phyloP scores from a whole-genome alignment of 2,797 vertebrate genomes.

The Lagodon rhomboides region DNA sequence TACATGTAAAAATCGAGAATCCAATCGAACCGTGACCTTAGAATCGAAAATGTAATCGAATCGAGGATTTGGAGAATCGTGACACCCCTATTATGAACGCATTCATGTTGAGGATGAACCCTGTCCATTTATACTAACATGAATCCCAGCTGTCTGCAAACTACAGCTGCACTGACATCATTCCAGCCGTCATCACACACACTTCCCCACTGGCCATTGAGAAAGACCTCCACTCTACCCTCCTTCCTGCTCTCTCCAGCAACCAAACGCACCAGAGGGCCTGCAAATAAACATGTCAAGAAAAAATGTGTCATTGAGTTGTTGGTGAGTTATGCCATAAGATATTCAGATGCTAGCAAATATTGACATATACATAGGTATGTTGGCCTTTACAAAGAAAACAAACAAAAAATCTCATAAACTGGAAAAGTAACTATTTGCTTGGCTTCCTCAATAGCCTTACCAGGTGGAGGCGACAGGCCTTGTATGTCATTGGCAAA shows the following conservation, averaged over 20 bases:
- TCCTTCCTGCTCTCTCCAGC: conserved; percentile 89
- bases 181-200: conserved; percentile 91
- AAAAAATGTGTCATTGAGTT: neutral
- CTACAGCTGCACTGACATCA: conserved; percentile 86
- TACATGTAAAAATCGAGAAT: no score
- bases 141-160: conserved; percentile 91
- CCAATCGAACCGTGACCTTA: no score
- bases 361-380: neutral
- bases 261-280: conserved; percentile 85
- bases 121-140: conserved; percentile 73
- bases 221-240: conserved; percentile 89
- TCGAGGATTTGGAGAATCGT: no score
- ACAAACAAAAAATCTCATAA: neutral
- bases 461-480: conserved; percentile 59
- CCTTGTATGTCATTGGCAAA: conserved; percentile 73
- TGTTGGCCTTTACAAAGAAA: neutral
- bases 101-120: neutral
- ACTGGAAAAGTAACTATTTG: neutral
- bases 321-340: neutral
- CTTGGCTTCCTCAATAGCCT: neutral
- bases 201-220: conserved; percentile 88
- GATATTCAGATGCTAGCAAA: neutral
- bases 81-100: neutral
- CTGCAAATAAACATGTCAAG: conserved; percentile 48
- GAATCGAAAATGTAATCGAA: no score